Percentiles rank a stretch among this genome's conserved stretches.
Evolutionary conservation across 2,797 vertebrate species (phyloP).

Genomic region (Spondyliosoma cantharus): DNA sequence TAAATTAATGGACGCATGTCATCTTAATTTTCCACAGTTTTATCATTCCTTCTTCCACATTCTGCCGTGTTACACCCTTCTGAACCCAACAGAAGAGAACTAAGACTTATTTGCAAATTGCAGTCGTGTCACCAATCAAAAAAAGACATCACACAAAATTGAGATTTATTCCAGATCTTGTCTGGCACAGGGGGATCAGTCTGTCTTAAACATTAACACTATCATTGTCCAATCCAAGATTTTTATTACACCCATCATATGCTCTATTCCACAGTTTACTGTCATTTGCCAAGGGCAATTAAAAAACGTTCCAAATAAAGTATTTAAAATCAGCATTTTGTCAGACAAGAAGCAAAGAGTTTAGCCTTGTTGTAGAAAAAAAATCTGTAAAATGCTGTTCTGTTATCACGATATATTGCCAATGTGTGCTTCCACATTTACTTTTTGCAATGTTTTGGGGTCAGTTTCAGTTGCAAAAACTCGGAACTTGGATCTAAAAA

Average conservation of each 20-base stretch:
- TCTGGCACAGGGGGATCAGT: conserved; percentile 56
- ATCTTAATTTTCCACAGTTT: conserved; percentile 15
- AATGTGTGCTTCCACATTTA: conserved; percentile 1
- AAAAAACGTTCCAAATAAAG: conserved; percentile 5
- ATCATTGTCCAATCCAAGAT: conserved; percentile 34
- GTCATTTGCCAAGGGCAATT: conserved; percentile 19
- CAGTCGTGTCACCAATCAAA: not conserved
- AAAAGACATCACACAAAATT: not conserved
- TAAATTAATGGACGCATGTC: conserved; percentile 50
- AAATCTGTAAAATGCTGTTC: conserved; percentile 1
- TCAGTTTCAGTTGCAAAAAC: not conserved
- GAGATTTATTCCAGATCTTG: conserved; percentile 48
- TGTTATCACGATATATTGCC: not conserved
- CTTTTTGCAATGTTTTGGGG: not conserved
- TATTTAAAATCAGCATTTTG: conserved; percentile 23
- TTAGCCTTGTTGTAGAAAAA: not conserved
- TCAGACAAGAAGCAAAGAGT: conserved; percentile 1
- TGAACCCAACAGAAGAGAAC: conserved; percentile 16
- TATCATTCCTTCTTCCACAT: conserved; percentile 59
- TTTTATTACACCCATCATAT: conserved; percentile 4
- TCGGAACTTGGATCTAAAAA: not conserved
- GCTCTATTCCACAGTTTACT: conserved; percentile 24
- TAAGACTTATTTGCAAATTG: conserved; percentile 2
- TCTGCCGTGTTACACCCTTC: conserved; percentile 11
- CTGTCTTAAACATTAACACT: conserved; percentile 33